Percentiles rank a stretch among this genome's conserved stretches.
These are phyloP conservation scores for Zaprionus bogoriensis DNA, from an alignment of 2,888 invertebrate species.

Conservation along the genomic window DNA sequence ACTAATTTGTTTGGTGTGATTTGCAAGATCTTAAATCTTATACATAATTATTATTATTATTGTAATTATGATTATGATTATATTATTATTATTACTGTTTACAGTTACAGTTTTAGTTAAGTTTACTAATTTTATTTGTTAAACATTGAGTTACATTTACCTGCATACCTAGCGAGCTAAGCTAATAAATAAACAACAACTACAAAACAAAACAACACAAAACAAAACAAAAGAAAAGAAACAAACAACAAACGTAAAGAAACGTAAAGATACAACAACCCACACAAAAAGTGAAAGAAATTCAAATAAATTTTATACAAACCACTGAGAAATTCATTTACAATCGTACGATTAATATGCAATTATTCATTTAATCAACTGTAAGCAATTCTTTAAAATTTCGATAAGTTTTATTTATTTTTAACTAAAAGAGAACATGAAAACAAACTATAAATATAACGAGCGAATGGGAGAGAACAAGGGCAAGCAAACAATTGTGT, in stretches of 20 bases:
- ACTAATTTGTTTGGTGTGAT: constrained; percentile 66
- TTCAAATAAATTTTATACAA: constrained; percentile 51
- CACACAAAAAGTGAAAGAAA: constrained; percentile 34
- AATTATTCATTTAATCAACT: constrained; percentile 26
- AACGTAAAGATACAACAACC: no score
- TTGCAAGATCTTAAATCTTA: constrained; percentile 70
- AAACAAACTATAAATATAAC: constrained; percentile 19
- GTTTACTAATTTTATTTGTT: constrained; percentile 70
- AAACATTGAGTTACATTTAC: constrained; percentile 76
- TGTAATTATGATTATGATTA: constrained; percentile 31
- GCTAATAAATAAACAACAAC: constrained; percentile 42
- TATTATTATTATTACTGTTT: constrained; percentile 51
- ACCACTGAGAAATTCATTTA: constrained; percentile 30
- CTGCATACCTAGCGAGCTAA: constrained; percentile 59
- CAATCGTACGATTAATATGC: constrained; percentile 6
- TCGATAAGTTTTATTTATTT: constrained; percentile 68
- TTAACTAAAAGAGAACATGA: constrained; percentile 46
- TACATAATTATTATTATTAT: constrained; percentile 53
- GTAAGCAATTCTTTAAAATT: constrained; percentile 48
- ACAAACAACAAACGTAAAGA: constrained; percentile 34
- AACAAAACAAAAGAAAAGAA: constrained; percentile 21
- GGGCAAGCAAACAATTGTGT: constrained; percentile 54
- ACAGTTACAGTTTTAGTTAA: constrained; percentile 65
- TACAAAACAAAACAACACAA: constrained; percentile 16
- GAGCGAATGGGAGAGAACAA: constrained; percentile 27